Evolutionary conservation across 1,140 invertebrate species (phyloP), one percentile per base, ranked within the genome.

Genomic region (Drosophila sproati): DNA sequence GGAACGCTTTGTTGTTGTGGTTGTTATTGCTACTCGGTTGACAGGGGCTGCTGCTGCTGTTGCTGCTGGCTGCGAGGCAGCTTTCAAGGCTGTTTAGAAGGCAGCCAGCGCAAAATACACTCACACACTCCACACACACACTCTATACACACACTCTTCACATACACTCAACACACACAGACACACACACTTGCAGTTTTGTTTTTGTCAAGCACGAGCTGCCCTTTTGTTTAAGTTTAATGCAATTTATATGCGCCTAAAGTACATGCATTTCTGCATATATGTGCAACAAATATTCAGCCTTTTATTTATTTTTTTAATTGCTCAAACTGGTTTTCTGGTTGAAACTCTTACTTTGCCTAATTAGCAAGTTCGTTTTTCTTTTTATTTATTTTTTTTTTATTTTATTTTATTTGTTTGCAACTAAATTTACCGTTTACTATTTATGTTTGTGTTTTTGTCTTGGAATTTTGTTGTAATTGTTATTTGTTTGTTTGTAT

Each of bases 21-120:
- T 63, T 77, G 67, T 73, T 31, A 45, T 31, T 60, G 54, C 57
- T 56, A 55, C 45, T 59, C 77, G 77, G 82, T 87, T 87, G 83
- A 88, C 83, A 64, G 71, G 71, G 78, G 73, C 79, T 73, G 66
- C 29, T 20, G 20, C 20, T 20, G 20, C 20, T 20, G 20, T 20
- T 20, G 20, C 20, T 1, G 20, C 20, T 52, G 52, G 20, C 20
- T 52, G 52, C 66, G 76, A 76, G 77, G 62, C 83, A 88, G 83
- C 85, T 88, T 89, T 88, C 85, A 88, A 88, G 85, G 85, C 85
- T 88, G 85, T 88, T 88, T 78, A 89, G 85, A 88, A 85, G 83
- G 63, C 72, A 87, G 72, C 72, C 73, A 69, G 48, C 51, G 34
- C 61, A 54, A 20, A 20, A 57, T 32, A 56, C 32, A 69, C 43